Conservation (phyloP, 2,113 vertebrate genomes). For the Leptobrachium ailaonicum region DNA sequence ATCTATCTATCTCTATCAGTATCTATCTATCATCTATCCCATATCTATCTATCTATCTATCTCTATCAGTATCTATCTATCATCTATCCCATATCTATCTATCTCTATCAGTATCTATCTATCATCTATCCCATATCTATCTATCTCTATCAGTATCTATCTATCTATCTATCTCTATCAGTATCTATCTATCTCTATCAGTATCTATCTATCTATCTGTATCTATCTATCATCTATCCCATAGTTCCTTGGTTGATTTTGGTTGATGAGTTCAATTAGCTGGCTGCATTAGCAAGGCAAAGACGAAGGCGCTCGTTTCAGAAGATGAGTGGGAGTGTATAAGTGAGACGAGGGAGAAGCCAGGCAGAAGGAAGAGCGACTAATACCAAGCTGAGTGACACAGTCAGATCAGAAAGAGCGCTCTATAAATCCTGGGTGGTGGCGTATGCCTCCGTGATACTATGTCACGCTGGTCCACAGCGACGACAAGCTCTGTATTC, state of each 20-base stretch:
- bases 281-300: slow-evolving; percentile 49
- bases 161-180: no score
- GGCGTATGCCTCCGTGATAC: not conserved
- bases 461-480: not conserved
- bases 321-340: slow-evolving; percentile 46
- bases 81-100: no score
- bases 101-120: no score
- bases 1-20: no score
- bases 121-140: no score
- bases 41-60: no score
- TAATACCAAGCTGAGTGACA: slow-evolving; percentile 18
- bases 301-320: slow-evolving; percentile 36
- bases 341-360: slow-evolving; percentile 34
- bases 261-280: slow-evolving; percentile 51
- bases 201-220: no score
- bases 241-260: slow-evolving; percentile 49
- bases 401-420: slow-evolving; percentile 3
- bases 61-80: no score
- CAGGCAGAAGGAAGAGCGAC: slow-evolving; percentile 29
- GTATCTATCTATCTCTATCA: no score
- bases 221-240: no score
- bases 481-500: not conserved
- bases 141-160: no score
- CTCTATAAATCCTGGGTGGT: slow-evolving; percentile 5
- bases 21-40: no score